phyloP scores from a whole-genome alignment of 2,113 vertebrate species.

The Thalassarche chlororhynchos region DNA sequence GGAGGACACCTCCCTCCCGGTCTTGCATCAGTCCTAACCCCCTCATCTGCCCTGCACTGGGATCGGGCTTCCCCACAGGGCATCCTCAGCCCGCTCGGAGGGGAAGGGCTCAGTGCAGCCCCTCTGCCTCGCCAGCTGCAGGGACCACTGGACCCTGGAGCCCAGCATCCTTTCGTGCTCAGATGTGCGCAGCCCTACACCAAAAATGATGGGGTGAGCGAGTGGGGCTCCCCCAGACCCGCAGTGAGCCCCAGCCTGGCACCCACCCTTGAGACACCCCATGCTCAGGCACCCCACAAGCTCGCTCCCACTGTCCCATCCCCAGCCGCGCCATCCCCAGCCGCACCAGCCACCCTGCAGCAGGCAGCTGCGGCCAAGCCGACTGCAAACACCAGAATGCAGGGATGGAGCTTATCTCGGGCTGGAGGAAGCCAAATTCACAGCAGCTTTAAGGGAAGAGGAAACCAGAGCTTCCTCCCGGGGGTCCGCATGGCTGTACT shows the following conservation, averaged over 20 bases:
- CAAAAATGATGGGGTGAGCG: rapidly evolving
- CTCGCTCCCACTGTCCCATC: rapidly evolving
- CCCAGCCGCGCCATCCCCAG: background rate
- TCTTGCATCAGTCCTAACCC: background rate
- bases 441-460: background rate
- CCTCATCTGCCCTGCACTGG: background rate
- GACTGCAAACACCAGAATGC: background rate
- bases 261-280: background rate
- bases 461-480: background rate
- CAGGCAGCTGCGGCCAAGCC: background rate
- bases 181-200: background rate
- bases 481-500: background rate
- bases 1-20: background rate
- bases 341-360: background rate
- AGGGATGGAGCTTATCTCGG: background rate
- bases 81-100: background rate
- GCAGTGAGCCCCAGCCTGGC: background rate
- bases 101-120: background rate
- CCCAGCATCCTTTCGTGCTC: background rate
- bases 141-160: background rate
- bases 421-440: background rate
- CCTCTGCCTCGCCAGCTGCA: rapidly evolving
- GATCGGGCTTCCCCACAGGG: background rate
- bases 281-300: background rate
- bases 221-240: background rate